Percentiles rank a stretch among this genome's conserved stretches.
Evolutionary conservation across 2,797 vertebrate species (phyloP).

Genomic region (Myotis daubentonii): DNA sequence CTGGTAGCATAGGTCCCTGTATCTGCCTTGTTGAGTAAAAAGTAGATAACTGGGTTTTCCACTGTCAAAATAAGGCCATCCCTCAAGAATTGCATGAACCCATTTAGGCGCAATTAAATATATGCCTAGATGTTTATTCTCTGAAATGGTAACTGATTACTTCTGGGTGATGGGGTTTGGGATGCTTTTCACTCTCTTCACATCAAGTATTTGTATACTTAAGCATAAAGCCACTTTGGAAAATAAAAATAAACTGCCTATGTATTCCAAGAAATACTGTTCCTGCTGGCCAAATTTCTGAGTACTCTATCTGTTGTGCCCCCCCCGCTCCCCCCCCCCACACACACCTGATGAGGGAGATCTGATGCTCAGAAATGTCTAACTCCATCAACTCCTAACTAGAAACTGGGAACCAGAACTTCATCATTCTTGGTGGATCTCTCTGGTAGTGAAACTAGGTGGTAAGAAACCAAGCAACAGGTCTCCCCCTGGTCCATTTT

Average conservation of each 20-base stretch:
- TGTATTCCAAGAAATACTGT: background rate
- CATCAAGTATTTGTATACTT: conserved; percentile 1
- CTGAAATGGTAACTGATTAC: conserved; percentile 12
- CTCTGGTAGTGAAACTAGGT: background rate
- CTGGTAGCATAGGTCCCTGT: background rate
- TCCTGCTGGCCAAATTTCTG: background rate
- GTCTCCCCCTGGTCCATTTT: background rate
- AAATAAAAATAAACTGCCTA: conserved; percentile 24
- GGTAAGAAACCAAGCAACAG: background rate
- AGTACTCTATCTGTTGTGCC: background rate
- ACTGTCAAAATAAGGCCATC: background rate
- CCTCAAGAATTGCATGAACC: background rate
- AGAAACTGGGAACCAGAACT: background rate
- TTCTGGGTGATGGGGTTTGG: background rate
- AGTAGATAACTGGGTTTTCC: background rate
- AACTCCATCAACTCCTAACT: background rate
- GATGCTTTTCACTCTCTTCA: conserved; percentile 19
- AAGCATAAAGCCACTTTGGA: conserved; percentile 24
- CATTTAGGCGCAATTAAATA: background rate
- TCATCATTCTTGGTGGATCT: background rate
- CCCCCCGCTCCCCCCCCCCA: no score
- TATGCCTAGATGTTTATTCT: background rate
- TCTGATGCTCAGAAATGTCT: background rate
- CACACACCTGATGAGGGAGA: background rate
- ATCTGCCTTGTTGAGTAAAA: background rate